Base-by-base conservation (phyloP, 2,113 vertebrate species). In the Clarias batrachus region DNA sequence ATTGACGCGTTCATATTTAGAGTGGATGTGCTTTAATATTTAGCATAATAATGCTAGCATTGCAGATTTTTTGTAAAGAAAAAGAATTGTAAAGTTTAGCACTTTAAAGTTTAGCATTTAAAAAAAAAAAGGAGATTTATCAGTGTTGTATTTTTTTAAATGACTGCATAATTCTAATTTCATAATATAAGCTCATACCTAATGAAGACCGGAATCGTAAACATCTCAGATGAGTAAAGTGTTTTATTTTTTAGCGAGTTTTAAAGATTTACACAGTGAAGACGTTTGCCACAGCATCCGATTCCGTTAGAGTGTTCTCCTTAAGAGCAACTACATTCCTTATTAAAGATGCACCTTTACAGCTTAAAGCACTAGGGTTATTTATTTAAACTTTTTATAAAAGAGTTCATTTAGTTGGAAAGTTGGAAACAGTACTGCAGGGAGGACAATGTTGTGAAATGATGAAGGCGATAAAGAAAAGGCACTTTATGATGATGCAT, bases 311-410 rank as follows among this genome's bases (percentile, higher is more conserved):
- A 9, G 3, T 27, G 48, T 77, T 77, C 48, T 48, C 23, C 12
- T 48, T 74, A 52, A 52, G 71, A 54, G 37, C 16, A 3, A 33
- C 17, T 83, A 88, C 90, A 91, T 89, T 89, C 90, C 90, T 86
- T 41, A 21, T 59, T 79, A 77, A 48, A 88, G 66, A 48, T 87
- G 82, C 89, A 85, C 57, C 14, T 59, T 90, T 30, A 76, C n/a
- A 17, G 14, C 57, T 52, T 65, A 52, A 14, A 37, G 12, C 63
- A 84, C 77, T 82, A 81, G 77, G 41, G 63, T 77, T 90, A 88
- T 90, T 89, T 90, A 84, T 87, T 89, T 89, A 78, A 63, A 59
- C 27, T 88, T 90, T 90, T 86, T 91, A 87, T 65, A 91, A 86
- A 88, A 86, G 87, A 89, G 70, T 90, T 83, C 89, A 90, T 90